Evolutionary conservation across 2,888 invertebrate genomes (phyloP), one percentile per base, ranked within the genome.

Genomic region (Phoenoteleia sp.): DNA sequence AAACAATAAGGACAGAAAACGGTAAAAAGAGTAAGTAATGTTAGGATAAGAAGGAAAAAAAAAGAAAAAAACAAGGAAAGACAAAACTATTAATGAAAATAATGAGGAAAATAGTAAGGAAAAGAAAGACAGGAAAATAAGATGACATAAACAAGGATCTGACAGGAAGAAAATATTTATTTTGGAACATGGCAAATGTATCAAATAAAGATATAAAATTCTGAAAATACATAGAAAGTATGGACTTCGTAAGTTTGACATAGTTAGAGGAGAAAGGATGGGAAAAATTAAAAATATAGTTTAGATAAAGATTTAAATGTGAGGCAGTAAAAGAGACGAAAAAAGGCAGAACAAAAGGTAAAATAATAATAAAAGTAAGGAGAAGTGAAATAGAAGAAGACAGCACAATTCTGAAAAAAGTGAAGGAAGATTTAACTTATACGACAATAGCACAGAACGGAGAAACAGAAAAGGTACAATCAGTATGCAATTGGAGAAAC

Each of bases 181-280:
- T 85, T 36, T 86, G 72, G 76, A 88, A 84, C 27, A n/a, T 69
- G 81, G n/a, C 86, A 13, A 85, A 84, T 1, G 2, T 86, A 25
- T 23, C 13, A 6, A 80, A 76, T 2, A 88, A 88, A 15, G 81
- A 85, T 13, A 79, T 36, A 29, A 82, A 86, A 5, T 79, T 84
- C 7, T 85, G 84, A 64, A 29, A 77, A 1, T 69, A 19, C 19
- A 3, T 88, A 19, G 71, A 54, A 5, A 45, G 71, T 3, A 52
- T 52, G 52, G 52, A 52, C 11, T 81, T 64, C 17, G 82, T 52
- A 1, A n/a, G 52, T 52, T n/a, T n/a, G 25, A 88, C 86, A 7
- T 85, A 86, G 86, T 11, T 84, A 15, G 80, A 75, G 7, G 77
- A 86, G 23, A 87, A 86, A 27, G 54, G 17, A 0, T 85, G 85